Evolutionary conservation across 2,797 vertebrate species (phyloP), one percentile per base, ranked within the genome.

Genomic region (Bucorvus abyssinicus): DNA sequence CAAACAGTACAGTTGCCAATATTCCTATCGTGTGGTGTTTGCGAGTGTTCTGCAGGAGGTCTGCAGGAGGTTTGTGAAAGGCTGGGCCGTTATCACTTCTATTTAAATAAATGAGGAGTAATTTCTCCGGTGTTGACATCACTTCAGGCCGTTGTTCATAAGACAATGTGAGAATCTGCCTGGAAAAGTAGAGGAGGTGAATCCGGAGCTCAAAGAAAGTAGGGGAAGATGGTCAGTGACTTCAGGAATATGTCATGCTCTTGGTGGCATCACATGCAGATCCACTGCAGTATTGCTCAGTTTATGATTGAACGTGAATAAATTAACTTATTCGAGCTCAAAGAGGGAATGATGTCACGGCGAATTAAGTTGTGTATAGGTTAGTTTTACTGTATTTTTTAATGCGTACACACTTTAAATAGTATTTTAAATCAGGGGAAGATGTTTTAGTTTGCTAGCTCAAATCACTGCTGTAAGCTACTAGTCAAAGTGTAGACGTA

Each of bases 401-500:
- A 92, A 93, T 63, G 76, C 32, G 21, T 44, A 3, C n/a, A 6
- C 44, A 68, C 18, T 3, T 59, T 74, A 86, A 80, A 50, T 70
- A 84, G 71, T 73, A 67, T 56, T 81, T 84, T 78, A 71, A 77
- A 81, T 65, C 26, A 69, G 64, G 56, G 68, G 53, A 32, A 89
- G 94, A 42, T 14, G 5, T 71, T 79, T 57, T 4, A 14, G 65
- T 64, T 79, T 88, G 15, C 36, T 81, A 26, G 73, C 96, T 90
- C 38, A n/a, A 80, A 38, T 84, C 60, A 55, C 85, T 80, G 63
- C 53, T 93, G 38, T 69, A 77, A 94, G 81, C 96, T 92, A 82
- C 96, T 32, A 81, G 88, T 95, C 86, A 29, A 94, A 87, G 95
- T 85, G 86, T 74, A 92, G 96, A 94, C 96, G 44, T 47, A 27